These are phyloP conservation scores for Australoheros scitulus DNA, from an alignment of 2,113 vertebrate genomes.

Conservation along the genomic window DNA sequence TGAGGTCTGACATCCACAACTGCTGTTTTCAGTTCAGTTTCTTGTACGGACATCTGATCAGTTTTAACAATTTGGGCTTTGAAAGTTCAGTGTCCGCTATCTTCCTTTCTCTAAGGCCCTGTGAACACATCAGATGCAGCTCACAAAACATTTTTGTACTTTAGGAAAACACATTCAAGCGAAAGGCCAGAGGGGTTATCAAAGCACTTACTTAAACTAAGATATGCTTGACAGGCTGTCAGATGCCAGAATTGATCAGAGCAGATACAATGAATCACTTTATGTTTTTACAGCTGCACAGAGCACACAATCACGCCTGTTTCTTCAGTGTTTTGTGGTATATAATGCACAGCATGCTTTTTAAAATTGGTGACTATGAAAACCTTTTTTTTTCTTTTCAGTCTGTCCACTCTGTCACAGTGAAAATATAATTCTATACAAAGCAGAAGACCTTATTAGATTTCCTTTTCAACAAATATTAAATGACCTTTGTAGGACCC, in stretches of 20 bases:
- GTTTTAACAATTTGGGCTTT: slow-evolving; percentile 47
- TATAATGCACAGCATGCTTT: slow-evolving; percentile 10
- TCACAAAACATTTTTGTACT: slow-evolving; percentile 5
- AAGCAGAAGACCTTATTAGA: slow-evolving; percentile 12
- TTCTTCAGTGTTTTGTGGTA: slow-evolving; percentile 26
- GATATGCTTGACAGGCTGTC: slow-evolving; percentile 34
- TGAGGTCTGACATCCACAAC: slow-evolving; percentile 30
- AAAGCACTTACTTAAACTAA: slow-evolving; percentile 43
- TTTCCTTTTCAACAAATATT: slow-evolving; percentile 45
- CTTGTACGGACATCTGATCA: slow-evolving; percentile 44
- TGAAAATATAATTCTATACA: slow-evolving; percentile 20
- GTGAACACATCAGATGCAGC: slow-evolving; percentile 63
- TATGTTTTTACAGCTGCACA: slow-evolving; percentile 36
- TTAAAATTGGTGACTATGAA: background rate
- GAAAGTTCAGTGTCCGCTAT: slow-evolving; percentile 39
- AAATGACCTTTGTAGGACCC: slow-evolving; percentile 20
- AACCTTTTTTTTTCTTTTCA: background rate
- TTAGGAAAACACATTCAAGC: slow-evolving; percentile 37
- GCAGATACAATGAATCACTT: slow-evolving; percentile 26
- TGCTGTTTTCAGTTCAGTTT: slow-evolving; percentile 56
- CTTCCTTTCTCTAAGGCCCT: slow-evolving; percentile 29
- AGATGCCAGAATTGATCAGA: slow-evolving; percentile 24
- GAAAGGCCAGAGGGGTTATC: slow-evolving; percentile 51
- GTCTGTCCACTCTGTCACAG: background rate
- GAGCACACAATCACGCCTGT: slow-evolving; percentile 21